Evolutionary conservation across 2,113 vertebrate genomes (phyloP).

Genomic region (Anhinga anhinga): DNA sequence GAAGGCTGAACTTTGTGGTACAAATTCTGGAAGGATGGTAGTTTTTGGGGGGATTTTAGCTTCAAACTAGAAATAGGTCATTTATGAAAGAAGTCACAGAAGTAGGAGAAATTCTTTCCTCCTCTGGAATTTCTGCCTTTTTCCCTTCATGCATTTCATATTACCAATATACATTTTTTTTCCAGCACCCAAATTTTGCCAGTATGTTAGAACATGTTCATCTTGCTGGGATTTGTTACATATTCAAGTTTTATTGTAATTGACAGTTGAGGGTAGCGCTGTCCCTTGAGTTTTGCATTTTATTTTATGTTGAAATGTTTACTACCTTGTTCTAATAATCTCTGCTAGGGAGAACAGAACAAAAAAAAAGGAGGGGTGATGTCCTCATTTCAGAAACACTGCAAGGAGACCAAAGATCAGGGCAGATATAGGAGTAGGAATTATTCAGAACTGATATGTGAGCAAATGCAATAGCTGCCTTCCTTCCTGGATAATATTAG

Average conservation of each 20-base stretch:
- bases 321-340: conserved; percentile 21
- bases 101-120: background rate
- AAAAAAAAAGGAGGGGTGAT: background rate
- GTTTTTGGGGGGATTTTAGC: background rate
- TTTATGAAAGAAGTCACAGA: background rate
- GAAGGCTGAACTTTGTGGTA: background rate
- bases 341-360: background rate
- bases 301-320: conserved; percentile 29
- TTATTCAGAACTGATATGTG: background rate
- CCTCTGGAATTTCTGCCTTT: background rate
- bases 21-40: background rate
- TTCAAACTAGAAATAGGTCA: background rate
- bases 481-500: background rate
- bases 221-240: background rate
- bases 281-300: conserved; percentile 15
- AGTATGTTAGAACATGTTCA: background rate
- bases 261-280: conserved; percentile 28
- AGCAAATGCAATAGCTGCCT: background rate
- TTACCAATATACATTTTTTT: background rate
- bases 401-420: background rate
- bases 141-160: background rate
- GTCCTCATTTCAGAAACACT: background rate
- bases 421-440: background rate
- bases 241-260: conserved; percentile 45
- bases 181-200: background rate